Conservation (phyloP, 2,113 vertebrate genomes). For the Chionodraco myersi region DNA sequence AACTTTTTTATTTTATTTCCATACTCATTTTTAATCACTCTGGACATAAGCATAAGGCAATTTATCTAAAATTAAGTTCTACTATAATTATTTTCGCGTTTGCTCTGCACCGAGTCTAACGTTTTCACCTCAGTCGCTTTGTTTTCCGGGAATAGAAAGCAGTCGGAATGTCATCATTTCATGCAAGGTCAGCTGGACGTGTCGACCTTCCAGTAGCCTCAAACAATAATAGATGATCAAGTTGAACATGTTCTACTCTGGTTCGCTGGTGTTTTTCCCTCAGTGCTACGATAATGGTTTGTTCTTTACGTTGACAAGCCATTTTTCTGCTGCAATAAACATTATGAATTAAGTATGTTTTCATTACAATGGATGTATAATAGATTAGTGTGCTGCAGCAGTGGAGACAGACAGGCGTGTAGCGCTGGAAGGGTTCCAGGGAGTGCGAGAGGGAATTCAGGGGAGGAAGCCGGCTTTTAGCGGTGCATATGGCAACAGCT, state of each 20-base stretch:
- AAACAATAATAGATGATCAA: constrained; percentile 18
- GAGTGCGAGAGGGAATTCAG: constrained; percentile 19
- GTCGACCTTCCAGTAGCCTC: constrained; percentile 32
- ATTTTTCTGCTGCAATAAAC: constrained; percentile 60
- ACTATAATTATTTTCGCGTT: constrained; percentile 50
- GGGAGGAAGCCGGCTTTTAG: constrained; percentile 63
- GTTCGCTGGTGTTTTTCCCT: constrained; percentile 14
- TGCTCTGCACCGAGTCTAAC: constrained; percentile 9
- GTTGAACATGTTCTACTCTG: constrained; percentile 11
- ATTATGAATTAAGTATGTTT: constrained; percentile 69
- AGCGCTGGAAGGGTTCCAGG: constrained; percentile 35
- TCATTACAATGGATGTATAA: constrained; percentile 69
- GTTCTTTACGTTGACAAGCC: constrained; percentile 38
- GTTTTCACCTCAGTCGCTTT: constrained; percentile 25
- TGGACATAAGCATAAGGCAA: constrained; percentile 25
- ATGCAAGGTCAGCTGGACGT: constrained; percentile 31
- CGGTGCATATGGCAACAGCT: constrained; percentile 62
- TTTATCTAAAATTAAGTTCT: constrained; percentile 37
- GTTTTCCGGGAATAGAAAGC: constrained; percentile 36
- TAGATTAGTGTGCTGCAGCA: constrained; percentile 43
- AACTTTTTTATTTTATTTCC: constrained; percentile 22
- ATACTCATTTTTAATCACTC: constrained; percentile 25
- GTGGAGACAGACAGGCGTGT: constrained; percentile 35
- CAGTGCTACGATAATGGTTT: neutral
- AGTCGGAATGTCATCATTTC: constrained; percentile 7